Conservation (phyloP, 2,113 vertebrate genomes). For the Elachura formosa region DNA sequence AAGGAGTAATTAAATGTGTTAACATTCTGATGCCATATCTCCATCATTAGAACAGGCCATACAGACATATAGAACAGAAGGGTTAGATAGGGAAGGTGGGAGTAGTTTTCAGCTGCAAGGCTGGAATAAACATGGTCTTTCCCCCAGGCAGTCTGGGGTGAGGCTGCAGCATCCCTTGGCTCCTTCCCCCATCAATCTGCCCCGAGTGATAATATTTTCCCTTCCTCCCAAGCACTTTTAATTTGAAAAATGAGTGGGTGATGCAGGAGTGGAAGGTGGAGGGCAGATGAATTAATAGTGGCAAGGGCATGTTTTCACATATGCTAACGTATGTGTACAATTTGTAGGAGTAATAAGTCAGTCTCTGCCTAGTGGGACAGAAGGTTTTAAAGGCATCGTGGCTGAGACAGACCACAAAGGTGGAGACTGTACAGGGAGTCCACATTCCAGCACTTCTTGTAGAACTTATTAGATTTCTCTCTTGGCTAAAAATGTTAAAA, state of each 20-base stretch:
- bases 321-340: background rate
- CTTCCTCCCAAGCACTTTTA: background rate
- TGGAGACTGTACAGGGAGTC: background rate
- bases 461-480: background rate
- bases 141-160: background rate
- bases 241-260: conserved; percentile 24
- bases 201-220: conserved; percentile 1
- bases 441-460: background rate
- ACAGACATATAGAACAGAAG: background rate
- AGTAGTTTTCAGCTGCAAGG: background rate
- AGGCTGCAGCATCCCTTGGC: conserved; percentile 10
- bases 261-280: background rate
- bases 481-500: conserved; percentile 18
- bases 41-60: background rate
- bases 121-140: background rate
- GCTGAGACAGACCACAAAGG: background rate
- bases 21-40: background rate
- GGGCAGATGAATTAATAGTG: conserved; percentile 24
- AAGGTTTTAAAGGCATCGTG: background rate
- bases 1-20: background rate
- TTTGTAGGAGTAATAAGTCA: background rate
- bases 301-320: conserved; percentile 17
- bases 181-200: background rate
- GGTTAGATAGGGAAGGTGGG: background rate
- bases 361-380: background rate